Base-by-base conservation (phyloP, 2,888 invertebrate genomes). In the Tiphia femorata region DNA sequence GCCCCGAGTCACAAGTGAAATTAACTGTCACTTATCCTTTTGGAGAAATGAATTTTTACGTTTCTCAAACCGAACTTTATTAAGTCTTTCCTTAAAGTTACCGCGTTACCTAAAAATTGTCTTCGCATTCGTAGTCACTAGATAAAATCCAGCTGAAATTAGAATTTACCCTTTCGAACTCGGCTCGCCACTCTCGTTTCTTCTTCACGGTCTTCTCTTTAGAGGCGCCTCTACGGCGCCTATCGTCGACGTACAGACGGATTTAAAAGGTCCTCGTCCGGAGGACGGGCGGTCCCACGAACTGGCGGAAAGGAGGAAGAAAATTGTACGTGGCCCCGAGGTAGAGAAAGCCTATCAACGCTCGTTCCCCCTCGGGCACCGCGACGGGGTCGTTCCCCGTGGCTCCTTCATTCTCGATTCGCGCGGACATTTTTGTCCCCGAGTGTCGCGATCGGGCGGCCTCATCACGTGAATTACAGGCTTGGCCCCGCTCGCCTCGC, bases 391-490 rank as follows among this genome's bases (percentile, higher is more conserved):
- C 74, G 72, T 72, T 74, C 69, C 66, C 58, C 63, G 64, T 56
- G 57, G 35, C 19, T n/a, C 48, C 58, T 74, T 69, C 70, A 65
- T 66, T 75, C 70, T 74, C 68, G 70, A 67, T 74, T 77, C 64
- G 72, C 59, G 67, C 62, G 58, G 72, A 69, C 69, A 77, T 79
- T 80, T 78, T 78, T 79, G 76, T 76, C 71, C 62, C 59, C 71
- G 76, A 76, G 77, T 82, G 82, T 82, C 82, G 82, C 79, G 68
- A 71, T 76, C 76, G 71, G 75, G 81, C 80, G 83, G 83, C 81
- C 79, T 82, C 82, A 82, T 83, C 82, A 80, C 62, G 72, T 61
- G 82, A 79, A 83, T 83, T 83, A 83, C 82, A 80, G 80, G 75
- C 78, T 75, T 72, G n/a, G n/a, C n/a, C n/a, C n/a, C 69, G 76